Conservation (phyloP, 2,797 vertebrate species). For the Eulemur coronatus region DNA sequence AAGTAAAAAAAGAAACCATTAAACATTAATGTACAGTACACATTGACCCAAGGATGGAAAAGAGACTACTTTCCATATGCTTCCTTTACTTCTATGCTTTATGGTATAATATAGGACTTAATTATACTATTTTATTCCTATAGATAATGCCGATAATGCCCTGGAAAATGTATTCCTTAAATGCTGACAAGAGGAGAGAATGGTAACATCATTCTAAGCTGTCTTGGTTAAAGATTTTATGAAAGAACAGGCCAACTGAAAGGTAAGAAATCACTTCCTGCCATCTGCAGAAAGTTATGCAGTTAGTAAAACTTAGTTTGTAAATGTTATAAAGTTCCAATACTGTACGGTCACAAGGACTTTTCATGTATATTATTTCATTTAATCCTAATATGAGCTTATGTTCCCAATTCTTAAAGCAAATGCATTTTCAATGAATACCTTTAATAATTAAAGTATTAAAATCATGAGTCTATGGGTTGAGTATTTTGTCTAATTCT, state of each 20-base stretch:
- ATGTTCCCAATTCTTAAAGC: neutral
- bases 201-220: neutral
- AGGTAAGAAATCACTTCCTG: neutral
- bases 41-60: neutral
- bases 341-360: neutral
- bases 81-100: conserved; percentile 38
- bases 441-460: neutral
- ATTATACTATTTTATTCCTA: conserved; percentile 21
- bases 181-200: neutral
- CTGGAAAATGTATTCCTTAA: conserved; percentile 37
- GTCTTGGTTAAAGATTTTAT: conserved; percentile 5
- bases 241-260: conserved; percentile 15
- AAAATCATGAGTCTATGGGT: neutral
- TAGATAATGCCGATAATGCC: neutral
- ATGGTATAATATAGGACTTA: neutral
- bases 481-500: neutral
- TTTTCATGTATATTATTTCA: neutral
- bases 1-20: conserved; percentile 47
- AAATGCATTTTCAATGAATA: neutral
- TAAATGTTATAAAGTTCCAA: neutral
- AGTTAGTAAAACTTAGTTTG: neutral
- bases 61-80: conserved; percentile 30
- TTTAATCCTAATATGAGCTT: neutral
- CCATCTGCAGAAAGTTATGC: neutral
- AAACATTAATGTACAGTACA: conserved; percentile 36